Evolutionary conservation across 2,888 invertebrate species (phyloP).

Genomic region (Xiphydria camelus): DNA sequence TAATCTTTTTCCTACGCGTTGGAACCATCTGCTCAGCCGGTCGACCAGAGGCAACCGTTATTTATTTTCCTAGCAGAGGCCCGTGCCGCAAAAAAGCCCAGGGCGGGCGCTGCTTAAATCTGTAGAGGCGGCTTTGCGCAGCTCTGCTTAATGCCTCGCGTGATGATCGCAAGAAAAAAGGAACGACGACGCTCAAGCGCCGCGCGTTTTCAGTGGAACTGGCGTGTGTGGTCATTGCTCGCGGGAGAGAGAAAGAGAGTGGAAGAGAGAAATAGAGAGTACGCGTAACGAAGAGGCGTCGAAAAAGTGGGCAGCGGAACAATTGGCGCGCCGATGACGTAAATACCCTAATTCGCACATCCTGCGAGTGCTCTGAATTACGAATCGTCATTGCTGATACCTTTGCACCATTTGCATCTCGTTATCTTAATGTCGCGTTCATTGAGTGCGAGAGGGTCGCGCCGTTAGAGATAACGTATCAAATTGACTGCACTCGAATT

Average conservation of each 20-base stretch:
- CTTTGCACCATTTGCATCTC: too few species aligned
- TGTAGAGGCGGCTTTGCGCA: constrained; percentile 18
- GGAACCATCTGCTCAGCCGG: constrained; percentile 22
- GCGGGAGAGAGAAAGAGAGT: too few species aligned
- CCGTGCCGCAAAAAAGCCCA: constrained; percentile 15
- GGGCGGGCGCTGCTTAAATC: constrained; percentile 19
- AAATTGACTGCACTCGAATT: too few species aligned
- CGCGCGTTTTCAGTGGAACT: too few species aligned
- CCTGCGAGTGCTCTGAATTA: constrained; percentile 31
- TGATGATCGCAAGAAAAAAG: constrained; percentile 12
- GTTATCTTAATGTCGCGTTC: too few species aligned
- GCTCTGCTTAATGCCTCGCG: constrained; percentile 16
- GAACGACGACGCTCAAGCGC: background rate
- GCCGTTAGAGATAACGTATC: too few species aligned
- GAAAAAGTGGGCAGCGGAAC: constrained; percentile 25
- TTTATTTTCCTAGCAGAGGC: constrained; percentile 30
- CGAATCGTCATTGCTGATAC: background rate
- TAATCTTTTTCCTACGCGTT: constrained; percentile 7
- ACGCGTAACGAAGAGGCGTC: constrained; percentile 8
- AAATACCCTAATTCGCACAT: constrained; percentile 36
- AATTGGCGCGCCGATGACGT: constrained; percentile 33
- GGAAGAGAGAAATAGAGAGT: constrained; percentile 4
- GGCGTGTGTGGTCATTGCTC: too few species aligned
- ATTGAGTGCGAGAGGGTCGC: too few species aligned
- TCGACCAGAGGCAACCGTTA: constrained; percentile 11